phyloP scores from a whole-genome alignment of 1,140 invertebrate genomes.

The Bombus picipes region DNA sequence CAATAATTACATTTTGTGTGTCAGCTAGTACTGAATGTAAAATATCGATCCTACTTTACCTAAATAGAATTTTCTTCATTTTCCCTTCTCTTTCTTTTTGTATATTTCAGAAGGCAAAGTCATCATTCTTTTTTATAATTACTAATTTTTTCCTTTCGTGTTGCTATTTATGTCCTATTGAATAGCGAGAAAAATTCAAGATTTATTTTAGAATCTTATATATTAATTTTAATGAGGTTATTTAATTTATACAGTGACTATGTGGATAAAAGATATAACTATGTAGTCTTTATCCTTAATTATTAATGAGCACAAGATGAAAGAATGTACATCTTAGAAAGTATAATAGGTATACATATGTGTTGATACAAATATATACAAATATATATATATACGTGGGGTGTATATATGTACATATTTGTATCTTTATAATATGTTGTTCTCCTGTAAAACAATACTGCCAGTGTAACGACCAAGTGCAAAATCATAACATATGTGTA shows the following conservation, averaged over 20 bases:
- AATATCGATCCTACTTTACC: slow-evolving; percentile 43
- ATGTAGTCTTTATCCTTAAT: slow-evolving; percentile 71
- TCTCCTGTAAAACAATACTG: slow-evolving; percentile 52
- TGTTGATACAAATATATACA: slow-evolving; percentile 7
- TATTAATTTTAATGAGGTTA: slow-evolving; percentile 67
- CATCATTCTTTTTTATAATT: slow-evolving; percentile 49
- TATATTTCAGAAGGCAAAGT: slow-evolving; percentile 62
- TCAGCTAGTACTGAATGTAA: slow-evolving; percentile 41
- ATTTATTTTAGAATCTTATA: slow-evolving; percentile 59
- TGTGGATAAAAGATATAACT: slow-evolving; percentile 66
- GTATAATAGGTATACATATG: slow-evolving; percentile 60
- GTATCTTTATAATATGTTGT: slow-evolving; percentile 44
- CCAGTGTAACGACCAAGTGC: slow-evolving; percentile 29
- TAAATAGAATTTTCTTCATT: slow-evolving; percentile 23
- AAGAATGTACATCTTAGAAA: slow-evolving; percentile 76
- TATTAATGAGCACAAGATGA: slow-evolving; percentile 78
- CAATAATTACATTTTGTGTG: slow-evolving; percentile 30
- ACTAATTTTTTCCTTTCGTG: slow-evolving; percentile 57
- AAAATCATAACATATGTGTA: slow-evolving; percentile 17
- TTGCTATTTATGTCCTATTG: slow-evolving; percentile 62
- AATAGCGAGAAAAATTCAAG: slow-evolving; percentile 63
- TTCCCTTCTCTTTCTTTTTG: slow-evolving; percentile 31
- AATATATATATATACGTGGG: not conserved
- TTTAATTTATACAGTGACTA: slow-evolving; percentile 64
- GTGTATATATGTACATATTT: slow-evolving; percentile 8